Evolutionary conservation across 1,140 invertebrate species (phyloP), one percentile per base, ranked within the genome.

Genomic region (Magallana angulata): DNA sequence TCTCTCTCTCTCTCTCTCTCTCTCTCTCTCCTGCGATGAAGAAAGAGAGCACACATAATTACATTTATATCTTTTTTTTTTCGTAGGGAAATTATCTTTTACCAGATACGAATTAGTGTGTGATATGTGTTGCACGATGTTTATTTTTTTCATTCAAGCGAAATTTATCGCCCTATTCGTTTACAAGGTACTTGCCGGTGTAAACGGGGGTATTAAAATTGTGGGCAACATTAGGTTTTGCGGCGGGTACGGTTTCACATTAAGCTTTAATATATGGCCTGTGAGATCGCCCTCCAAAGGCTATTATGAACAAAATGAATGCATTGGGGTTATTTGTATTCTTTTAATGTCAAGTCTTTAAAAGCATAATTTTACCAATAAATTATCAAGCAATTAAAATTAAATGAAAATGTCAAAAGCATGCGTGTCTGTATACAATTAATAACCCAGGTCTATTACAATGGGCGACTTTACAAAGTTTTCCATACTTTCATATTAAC

Each of bases 391-490:
- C 68, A 76, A 76, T 76, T 76, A 76, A 76, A 76, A 30, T 76
- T 76, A 76, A 76, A 76, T 76, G 68, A 76, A 76, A 76, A 76
- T 76, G 68, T 76, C 68, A 76, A 76, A 76, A 76, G 68, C 68
- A 30, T 76, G 68, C 68, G 68, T 76, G 68, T 76, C 68, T 76
- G 68, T 24, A 76, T 76, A 76, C 18, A 76, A 76, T 76, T 76
- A 76, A 76, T 76, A 76, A 30, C 68, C 18, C 36, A 12, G 68
- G 68, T 30, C 68, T 30, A 12, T 76, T 30, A 76, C 68, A 76
- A 76, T 76, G 68, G 68, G 24, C 68, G 68, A 76, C 68, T 76
- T 76, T 76, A 30, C 11, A 76, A 76, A 30, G 24, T 76, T 62
- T 24, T 76, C 68, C 24, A 76, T 30, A 76, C 68, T 76, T 76